Conservation (phyloP, 1,140 invertebrate species). For the Macrobrachium nipponense region DNA sequence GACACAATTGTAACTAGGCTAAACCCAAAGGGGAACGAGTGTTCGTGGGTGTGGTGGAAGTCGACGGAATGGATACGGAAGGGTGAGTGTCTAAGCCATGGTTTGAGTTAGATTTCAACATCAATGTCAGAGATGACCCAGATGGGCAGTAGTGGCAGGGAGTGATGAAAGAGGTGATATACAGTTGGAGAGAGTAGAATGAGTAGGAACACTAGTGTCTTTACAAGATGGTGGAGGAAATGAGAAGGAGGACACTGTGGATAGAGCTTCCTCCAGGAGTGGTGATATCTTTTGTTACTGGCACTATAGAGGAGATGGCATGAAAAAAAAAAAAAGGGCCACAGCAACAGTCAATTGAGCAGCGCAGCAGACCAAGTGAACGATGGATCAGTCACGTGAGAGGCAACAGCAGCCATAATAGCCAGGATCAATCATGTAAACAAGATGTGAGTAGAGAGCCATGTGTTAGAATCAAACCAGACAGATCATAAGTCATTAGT, state of each 20-base stretch:
- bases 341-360: conserved; percentile 20
- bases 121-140: neutral
- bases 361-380: conserved; percentile 23
- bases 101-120: neutral
- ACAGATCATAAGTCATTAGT: conserved; percentile 12
- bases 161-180: neutral
- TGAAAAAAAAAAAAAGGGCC: neutral
- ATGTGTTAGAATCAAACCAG: conserved; percentile 9
- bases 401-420: conserved; percentile 32
- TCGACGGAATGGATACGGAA: conserved; percentile 4
- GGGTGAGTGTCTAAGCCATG: neutral
- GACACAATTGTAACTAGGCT: neutral
- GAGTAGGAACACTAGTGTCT: neutral
- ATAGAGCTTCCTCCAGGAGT: neutral
- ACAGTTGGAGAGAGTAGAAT: neutral
- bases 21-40: neutral
- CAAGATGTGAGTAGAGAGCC: conserved; percentile 22
- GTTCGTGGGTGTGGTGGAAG: conserved; percentile 7
- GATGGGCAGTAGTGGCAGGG: neutral
- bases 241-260: neutral
- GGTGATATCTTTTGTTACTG: conserved; percentile 16
- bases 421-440: conserved; percentile 37
- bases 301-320: neutral
- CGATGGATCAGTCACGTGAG: conserved; percentile 23
- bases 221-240: neutral